A percentile compares a stretch with the other conserved stretches of the same genome.
These are phyloP conservation scores for Coregonus suidteri DNA, from an alignment of 2,797 vertebrate species.

Conservation along the genomic window DNA sequence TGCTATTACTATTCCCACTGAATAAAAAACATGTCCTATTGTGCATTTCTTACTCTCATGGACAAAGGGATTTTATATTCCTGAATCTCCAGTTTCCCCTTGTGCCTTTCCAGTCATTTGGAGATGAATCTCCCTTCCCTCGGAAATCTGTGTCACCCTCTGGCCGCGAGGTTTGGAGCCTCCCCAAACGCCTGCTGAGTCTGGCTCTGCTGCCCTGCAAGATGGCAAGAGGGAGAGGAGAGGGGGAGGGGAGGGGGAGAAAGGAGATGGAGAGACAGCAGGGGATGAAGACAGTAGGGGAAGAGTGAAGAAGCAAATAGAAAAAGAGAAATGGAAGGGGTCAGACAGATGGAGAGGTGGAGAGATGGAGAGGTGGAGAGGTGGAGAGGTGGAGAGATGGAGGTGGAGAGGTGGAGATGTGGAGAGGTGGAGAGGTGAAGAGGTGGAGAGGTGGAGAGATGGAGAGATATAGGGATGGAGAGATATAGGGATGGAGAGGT, in stretches of 20 bases:
- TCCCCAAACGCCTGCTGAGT: constrained; percentile 76
- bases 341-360: constrained; percentile 59
- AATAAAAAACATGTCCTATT: constrained; percentile 49
- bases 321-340: constrained; percentile 24
- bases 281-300: constrained; percentile 47
- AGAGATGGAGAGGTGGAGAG: constrained; percentile 21
- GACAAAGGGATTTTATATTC: constrained; percentile 73
- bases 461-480: too few relatives aligned
- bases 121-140: constrained; percentile 71
- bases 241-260: too few relatives aligned
- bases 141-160: constrained; percentile 78
- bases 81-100: constrained; percentile 63
- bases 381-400: background rate
- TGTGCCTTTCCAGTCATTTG: constrained; percentile 74
- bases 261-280: constrained; percentile 28
- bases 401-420: background rate
- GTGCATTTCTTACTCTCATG: constrained; percentile 67
- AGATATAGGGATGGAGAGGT: too few relatives aligned
- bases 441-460: too few relatives aligned
- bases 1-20: constrained; percentile 62
- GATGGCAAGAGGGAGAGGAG: constrained; percentile 70
- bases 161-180: constrained; percentile 77
- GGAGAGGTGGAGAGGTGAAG: too few relatives aligned
- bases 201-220: constrained; percentile 76
- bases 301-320: constrained; percentile 54